Evolutionary conservation across 2,888 invertebrate genomes (phyloP).

Genomic region (Erebia ligea): DNA sequence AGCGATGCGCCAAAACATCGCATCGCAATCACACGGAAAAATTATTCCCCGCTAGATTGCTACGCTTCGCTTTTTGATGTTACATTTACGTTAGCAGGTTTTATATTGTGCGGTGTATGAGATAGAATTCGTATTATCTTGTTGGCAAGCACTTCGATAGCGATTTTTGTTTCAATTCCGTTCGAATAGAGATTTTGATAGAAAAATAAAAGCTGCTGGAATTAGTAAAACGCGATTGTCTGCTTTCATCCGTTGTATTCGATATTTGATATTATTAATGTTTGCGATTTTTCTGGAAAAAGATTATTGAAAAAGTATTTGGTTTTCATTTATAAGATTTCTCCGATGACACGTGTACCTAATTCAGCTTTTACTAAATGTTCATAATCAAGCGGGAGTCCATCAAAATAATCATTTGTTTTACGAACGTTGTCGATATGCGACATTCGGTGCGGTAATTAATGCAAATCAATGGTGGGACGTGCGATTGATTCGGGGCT

Average conservation of each 20-base stretch:
- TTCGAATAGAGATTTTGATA: conserved; percentile 53
- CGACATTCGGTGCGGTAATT: conserved; percentile 76
- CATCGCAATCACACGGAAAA: conserved; percentile 78
- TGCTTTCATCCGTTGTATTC: conserved; percentile 8
- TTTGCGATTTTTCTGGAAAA: not conserved
- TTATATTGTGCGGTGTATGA: conserved; percentile 72
- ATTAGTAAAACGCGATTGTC: conserved; percentile 41
- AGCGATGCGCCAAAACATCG: conserved; percentile 81
- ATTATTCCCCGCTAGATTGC: conserved; percentile 75
- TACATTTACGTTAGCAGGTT: conserved; percentile 71
- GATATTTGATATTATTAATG: not conserved
- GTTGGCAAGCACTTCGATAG: conserved; percentile 72
- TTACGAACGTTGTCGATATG: conserved; percentile 64
- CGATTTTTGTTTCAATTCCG: conserved; percentile 69
- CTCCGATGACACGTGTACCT: conserved; percentile 33
- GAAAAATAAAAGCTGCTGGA: conserved; percentile 42
- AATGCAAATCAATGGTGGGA: conserved; percentile 80
- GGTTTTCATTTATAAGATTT: not conserved
- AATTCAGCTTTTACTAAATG: conserved; percentile 39
- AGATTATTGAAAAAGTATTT: not conserved
- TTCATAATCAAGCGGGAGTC: conserved; percentile 55
- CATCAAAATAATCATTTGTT: conserved; percentile 74
- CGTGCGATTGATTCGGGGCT: conserved; percentile 75
- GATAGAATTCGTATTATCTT: conserved; percentile 75
- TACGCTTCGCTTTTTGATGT: conserved; percentile 73